Evolutionary conservation across 53 echinoderm and acorn worm species (phyloP).

Genomic region (Henricia sp.): DNA sequence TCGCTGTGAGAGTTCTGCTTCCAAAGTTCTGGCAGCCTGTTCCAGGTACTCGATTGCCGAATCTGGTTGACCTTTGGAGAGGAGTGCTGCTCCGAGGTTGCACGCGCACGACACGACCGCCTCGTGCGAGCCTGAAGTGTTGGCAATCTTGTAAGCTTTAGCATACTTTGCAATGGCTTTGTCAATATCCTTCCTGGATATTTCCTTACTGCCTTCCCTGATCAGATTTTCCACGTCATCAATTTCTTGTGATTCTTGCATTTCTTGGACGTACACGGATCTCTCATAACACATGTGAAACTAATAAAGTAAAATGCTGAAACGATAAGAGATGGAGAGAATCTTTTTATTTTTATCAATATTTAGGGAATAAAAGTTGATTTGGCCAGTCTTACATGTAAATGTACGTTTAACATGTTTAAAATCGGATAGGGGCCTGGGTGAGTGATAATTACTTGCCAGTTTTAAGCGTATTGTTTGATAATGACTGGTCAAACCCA

Average conservation of each 20-base stretch:
- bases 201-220: slow-evolving; percentile 40
- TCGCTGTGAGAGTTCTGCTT: background rate
- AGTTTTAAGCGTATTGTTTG: too few species aligned
- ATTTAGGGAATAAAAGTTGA: too few species aligned
- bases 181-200: slow-evolving; percentile 19
- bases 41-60: slow-evolving; percentile 49
- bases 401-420: too few species aligned
- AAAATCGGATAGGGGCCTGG: too few species aligned
- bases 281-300: too few species aligned
- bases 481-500: too few species aligned
- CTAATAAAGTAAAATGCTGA: too few species aligned
- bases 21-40: slow-evolving; percentile 14
- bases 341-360: too few species aligned
- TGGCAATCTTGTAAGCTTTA: slow-evolving; percentile 67
- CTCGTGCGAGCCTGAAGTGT: slow-evolving; percentile 43
- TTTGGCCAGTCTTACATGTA: too few species aligned
- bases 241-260: slow-evolving; percentile 34
- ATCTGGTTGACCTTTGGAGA: slow-evolving; percentile 57
- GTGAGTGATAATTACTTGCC: too few species aligned
- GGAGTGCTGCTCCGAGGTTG: slow-evolving; percentile 84
- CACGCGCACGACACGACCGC: slow-evolving; percentile 79
- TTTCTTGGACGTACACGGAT: too few species aligned
- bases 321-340: too few species aligned
- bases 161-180: slow-evolving; percentile 65
- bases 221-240: slow-evolving; percentile 39